phyloP scores from a whole-genome alignment of 2,113 vertebrate genomes.

The Catharus bicknelli region DNA sequence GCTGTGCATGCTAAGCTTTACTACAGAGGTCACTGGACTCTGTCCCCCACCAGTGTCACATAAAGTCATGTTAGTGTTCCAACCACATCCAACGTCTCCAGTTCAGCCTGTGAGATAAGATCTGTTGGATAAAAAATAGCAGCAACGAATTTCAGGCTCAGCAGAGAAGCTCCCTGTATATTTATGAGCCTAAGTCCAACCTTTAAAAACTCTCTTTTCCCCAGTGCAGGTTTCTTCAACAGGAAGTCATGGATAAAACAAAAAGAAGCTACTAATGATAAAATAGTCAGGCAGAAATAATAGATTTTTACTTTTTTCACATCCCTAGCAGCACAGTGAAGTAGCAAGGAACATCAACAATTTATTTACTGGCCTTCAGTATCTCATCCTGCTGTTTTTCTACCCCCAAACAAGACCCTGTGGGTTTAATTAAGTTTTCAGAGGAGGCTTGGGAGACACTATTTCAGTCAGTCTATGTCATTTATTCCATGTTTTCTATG shows the following conservation, averaged over 20 bases:
- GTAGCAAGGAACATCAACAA: constrained; percentile 11
- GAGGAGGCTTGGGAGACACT: constrained; percentile 5
- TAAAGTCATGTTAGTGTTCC: rapidly evolving
- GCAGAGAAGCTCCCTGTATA: constrained; percentile 29
- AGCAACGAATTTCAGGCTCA: background rate
- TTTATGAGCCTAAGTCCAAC: constrained; percentile 42
- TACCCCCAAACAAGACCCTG: constrained; percentile 54
- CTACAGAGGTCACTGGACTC: background rate
- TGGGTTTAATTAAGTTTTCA: constrained; percentile 63
- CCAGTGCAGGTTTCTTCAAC: constrained; percentile 5
- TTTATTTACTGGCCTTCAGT: constrained; percentile 49
- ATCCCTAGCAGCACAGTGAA: background rate
- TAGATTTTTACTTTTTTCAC: background rate
- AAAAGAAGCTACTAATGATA: constrained; percentile 36
- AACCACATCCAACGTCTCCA: background rate
- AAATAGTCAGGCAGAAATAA: constrained; percentile 46
- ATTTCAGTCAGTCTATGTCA: constrained; percentile 35
- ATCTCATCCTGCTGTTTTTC: constrained; percentile 35
- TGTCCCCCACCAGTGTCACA: background rate
- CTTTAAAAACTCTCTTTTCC: constrained; percentile 45
- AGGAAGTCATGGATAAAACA: constrained; percentile 37
- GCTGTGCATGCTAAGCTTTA: background rate
- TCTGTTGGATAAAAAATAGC: constrained; percentile 8
- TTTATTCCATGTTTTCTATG: constrained; percentile 30
- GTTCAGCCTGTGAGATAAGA: background rate